Percentiles rank a stretch among this genome's conserved stretches.
Evolutionary conservation across 1,140 invertebrate species (phyloP).

Genomic region (Paramacrobiotus metropolitanus): DNA sequence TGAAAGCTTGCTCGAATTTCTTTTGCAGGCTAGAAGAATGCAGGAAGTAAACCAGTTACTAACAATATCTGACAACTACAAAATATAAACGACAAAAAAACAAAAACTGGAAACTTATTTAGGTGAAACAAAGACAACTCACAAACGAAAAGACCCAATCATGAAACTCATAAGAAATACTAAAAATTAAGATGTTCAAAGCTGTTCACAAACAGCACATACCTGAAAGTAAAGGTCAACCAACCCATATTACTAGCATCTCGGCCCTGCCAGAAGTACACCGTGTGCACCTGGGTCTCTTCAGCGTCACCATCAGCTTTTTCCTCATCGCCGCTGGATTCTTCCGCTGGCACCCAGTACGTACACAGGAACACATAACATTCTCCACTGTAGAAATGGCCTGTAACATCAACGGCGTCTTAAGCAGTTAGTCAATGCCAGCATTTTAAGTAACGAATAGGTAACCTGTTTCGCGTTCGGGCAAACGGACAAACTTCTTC

Average conservation of each 20-base stretch:
- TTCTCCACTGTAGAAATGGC: conserved; percentile 71
- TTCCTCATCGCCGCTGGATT: conserved; percentile 19
- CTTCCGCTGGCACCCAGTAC: conserved; percentile 56
- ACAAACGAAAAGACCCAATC: neutral
- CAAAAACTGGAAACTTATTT: too few species aligned
- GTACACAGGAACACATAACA: conserved; percentile 95
- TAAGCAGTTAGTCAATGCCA: conserved; percentile 8
- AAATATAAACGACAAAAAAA: too few species aligned
- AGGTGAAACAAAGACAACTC: neutral
- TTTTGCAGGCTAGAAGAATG: conserved; percentile 51
- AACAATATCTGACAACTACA: too few species aligned
- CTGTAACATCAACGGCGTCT: conserved; percentile 16
- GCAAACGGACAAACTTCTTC: conserved; percentile 81
- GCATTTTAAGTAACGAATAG: conserved; percentile 7
- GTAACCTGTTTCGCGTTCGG: conserved; percentile 72
- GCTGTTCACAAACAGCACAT: conserved; percentile 7
- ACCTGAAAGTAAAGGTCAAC: conserved; percentile 92
- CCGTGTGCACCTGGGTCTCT: conserved; percentile 80
- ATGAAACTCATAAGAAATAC: conserved; percentile 1
- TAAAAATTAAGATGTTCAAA: neutral
- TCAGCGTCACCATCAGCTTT: conserved; percentile 39
- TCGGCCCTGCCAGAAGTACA: conserved; percentile 97
- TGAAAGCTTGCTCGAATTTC: conserved; percentile 85
- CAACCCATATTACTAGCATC: conserved; percentile 96
- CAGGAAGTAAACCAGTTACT: conserved; percentile 1